phyloP scores from a whole-genome alignment of 2,113 vertebrate species.

The Cololabis saira region DNA sequence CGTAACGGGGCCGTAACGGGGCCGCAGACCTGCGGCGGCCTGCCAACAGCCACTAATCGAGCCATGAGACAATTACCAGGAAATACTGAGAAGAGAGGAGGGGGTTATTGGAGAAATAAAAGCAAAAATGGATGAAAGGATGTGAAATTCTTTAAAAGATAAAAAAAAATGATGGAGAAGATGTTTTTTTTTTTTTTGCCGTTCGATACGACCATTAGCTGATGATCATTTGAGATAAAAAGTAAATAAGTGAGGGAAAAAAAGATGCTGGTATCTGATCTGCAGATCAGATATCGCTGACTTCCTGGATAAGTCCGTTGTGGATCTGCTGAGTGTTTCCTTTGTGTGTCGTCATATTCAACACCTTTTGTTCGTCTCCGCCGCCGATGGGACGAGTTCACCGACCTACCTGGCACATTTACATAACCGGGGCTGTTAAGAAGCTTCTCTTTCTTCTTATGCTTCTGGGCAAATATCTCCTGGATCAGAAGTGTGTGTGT shows the following conservation, averaged over 20 bases:
- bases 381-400: conserved; percentile 15
- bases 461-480: conserved; percentile 37
- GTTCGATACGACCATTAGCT: conserved; percentile 63
- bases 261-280: conserved; percentile 20
- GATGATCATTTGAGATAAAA: conserved; percentile 44
- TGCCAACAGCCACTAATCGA: conserved; percentile 67
- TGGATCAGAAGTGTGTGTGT: background rate
- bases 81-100: conserved; percentile 38
- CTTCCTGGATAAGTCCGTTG: conserved; percentile 10
- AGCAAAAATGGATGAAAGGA: conserved; percentile 22
- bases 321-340: conserved; percentile 13
- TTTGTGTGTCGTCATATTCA: conserved; percentile 17
- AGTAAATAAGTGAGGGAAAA: too few species aligned
- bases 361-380: conserved; percentile 38
- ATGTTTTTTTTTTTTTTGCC: conserved; percentile 65
- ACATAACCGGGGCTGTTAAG: background rate
- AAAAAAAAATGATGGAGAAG: conserved; percentile 54
- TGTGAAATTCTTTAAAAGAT: conserved; percentile 40
- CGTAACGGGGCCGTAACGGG: conserved; percentile 63
- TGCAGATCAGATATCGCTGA: conserved; percentile 37
- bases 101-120: conserved; percentile 43
- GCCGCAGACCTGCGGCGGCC: conserved; percentile 54
- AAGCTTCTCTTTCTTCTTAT: background rate
- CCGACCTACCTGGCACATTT: background rate
- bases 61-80: conserved; percentile 77